Evolutionary conservation across 2,888 invertebrate species (phyloP), one percentile per base, ranked within the genome.

Genomic region (Nemoura dubitans): DNA sequence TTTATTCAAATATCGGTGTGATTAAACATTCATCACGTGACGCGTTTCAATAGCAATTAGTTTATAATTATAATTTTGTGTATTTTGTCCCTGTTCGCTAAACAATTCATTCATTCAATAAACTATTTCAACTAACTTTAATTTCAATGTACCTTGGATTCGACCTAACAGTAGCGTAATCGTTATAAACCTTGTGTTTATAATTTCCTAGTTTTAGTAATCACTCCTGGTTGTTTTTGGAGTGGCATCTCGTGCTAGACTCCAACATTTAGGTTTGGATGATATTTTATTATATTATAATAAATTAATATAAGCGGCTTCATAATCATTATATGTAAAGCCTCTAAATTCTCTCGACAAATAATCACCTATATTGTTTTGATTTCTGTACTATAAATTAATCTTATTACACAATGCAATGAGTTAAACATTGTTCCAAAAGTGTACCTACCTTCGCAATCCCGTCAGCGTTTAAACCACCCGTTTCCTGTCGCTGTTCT

Each of bases 181-280:
- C 14, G 21, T 59, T 21, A 36, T 6, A 14, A 59, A 59, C 16
- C 14, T 3, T 59, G 59, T 59, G 59, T 59, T 10, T 59, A 7
- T 59, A 36, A 14, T 59, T 59, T 59, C 21, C 14, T 59, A 59
- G 21, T 59, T 59, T 21, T 59, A 59, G 59, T 59, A 1, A 59
- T 59, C 59, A 59, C 59, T 59, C 59, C 59, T 59, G 59, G 59
- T 59, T 59, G 59, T 59, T 59, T 59, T 59, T 59, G 59, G 21
- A 59, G 59, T 59, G 14, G 14, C 59, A 59, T 59, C 59, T 59
- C 59, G 59, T 59, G 59, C 59, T 59, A 3, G 59, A 10, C 59
- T 59, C 59, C 59, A 59, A 59, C 59, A 59, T 21, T 59, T 59
- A 59, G 6, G 59, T 59, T 59, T 59, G 59, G 59, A 59, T 59